Percentiles rank a stretch among this genome's conserved stretches.
phyloP scores from a whole-genome alignment of 2,113 vertebrate genomes.

The Gallinago paraguaiae region DNA sequence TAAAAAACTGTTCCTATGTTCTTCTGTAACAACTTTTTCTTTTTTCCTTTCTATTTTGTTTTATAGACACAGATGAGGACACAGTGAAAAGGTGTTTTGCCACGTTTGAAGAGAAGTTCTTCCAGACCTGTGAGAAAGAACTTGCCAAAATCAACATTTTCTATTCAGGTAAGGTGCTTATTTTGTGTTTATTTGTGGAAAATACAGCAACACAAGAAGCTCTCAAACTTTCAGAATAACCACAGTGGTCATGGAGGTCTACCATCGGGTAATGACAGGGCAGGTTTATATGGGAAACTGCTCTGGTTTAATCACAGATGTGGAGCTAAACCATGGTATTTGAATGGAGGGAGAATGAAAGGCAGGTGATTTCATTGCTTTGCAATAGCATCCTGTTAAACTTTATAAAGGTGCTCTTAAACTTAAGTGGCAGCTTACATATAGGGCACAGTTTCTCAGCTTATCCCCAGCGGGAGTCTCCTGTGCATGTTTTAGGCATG shows the following conservation, averaged over 20 bases:
- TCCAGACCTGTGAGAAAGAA: conserved; percentile 98
- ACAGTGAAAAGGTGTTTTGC: conserved; percentile 97
- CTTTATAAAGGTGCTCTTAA: neutral
- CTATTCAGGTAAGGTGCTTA: conserved; percentile 90
- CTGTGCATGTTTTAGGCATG: neutral
- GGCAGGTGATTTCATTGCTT: neutral
- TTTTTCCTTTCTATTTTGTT: conserved; percentile 40
- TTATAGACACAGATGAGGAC: conserved; percentile 93
- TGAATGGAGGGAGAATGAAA: neutral
- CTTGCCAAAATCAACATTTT: conserved; percentile 99
- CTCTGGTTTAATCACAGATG: neutral
- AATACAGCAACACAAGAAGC: neutral
- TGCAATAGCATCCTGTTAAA: neutral
- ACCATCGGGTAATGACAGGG: neutral
- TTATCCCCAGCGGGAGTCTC: neutral
- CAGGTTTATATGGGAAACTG: neutral
- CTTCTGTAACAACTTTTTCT: neutral
- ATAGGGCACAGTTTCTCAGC: neutral
- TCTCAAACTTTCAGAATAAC: neutral
- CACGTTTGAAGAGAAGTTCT: conserved; percentile 99
- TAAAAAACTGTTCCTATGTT: neutral
- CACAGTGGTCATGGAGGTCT: neutral
- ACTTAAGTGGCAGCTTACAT: neutral
- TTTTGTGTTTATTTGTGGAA: conserved; percentile 38
- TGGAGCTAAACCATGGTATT: neutral